Evolutionary conservation across 2,797 vertebrate genomes (phyloP).

Genomic region (Hydrophis major): DNA sequence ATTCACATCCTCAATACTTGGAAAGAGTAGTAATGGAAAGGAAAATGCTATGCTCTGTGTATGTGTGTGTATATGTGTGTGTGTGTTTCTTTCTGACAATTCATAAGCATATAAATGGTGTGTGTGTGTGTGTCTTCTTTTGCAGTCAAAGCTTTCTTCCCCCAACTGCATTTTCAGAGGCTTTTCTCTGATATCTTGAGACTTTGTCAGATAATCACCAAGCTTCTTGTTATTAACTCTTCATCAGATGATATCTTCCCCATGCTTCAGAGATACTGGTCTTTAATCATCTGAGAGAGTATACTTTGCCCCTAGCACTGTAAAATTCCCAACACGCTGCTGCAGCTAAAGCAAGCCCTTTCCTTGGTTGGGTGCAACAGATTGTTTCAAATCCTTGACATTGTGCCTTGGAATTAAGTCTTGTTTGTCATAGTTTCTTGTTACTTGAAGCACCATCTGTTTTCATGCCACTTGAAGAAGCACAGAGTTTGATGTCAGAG

Average conservation of each 20-base stretch:
- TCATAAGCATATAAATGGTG: too few species aligned
- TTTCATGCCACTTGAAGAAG: not conserved
- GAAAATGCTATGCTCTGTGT: not conserved
- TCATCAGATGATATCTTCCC: conserved; percentile 51
- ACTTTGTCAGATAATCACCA: conserved; percentile 51
- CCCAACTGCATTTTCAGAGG: conserved; percentile 36
- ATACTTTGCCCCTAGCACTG: conserved; percentile 43
- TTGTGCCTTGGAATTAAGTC: conserved; percentile 1
- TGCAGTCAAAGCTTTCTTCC: not conserved
- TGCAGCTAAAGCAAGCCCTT: conserved; percentile 22
- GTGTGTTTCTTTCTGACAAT: too few species aligned
- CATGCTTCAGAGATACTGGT: conserved; percentile 31
- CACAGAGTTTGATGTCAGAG: not conserved
- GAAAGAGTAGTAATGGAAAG: too few species aligned
- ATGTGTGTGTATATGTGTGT: too few species aligned
- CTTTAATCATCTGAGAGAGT: conserved; percentile 30
- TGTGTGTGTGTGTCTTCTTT: not conserved
- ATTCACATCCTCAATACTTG: not conserved
- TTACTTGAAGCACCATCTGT: not conserved
- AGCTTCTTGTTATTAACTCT: conserved; percentile 50
- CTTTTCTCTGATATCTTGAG: not conserved
- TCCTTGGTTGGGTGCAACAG: conserved; percentile 17
- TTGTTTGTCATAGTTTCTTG: not conserved
- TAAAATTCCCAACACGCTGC: not conserved
- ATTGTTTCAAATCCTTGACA: conserved; percentile 35